A percentile compares a stretch with the other conserved stretches of the same genome.
phyloP scores from a whole-genome alignment of 2,797 vertebrate genomes.

The Pempheris klunzingeri region DNA sequence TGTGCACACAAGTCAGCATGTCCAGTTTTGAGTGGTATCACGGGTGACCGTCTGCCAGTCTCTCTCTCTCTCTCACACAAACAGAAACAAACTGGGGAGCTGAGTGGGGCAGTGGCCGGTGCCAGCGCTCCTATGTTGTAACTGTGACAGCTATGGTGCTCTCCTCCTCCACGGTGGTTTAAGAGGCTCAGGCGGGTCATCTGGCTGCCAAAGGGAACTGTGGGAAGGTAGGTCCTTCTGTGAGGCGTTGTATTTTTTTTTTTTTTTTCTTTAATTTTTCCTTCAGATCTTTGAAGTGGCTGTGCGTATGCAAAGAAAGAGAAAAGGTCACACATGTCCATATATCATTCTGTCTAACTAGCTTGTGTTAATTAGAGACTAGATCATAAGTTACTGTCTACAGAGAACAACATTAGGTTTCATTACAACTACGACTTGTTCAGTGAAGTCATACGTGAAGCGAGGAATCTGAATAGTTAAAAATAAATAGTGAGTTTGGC shows the following conservation, averaged over 20 bases:
- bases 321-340: constrained; percentile 2
- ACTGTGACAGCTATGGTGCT: constrained; percentile 53
- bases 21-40: constrained; percentile 71
- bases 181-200: constrained; percentile 52
- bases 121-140: constrained; percentile 48
- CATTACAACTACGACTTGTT: neutral
- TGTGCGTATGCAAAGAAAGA: constrained; percentile 33
- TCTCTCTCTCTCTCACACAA: constrained; percentile 26
- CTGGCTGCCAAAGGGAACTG: constrained; percentile 54
- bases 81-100: constrained; percentile 52
- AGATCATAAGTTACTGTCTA: neutral
- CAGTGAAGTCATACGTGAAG: neutral
- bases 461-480: neutral
- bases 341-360: neutral
- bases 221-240: constrained; percentile 54
- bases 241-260: constrained; percentile 26
- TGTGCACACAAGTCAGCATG: constrained; percentile 54
- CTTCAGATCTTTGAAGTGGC: constrained; percentile 55
- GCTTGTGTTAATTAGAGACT: neutral
- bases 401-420: constrained; percentile 18
- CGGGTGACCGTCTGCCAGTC: constrained; percentile 55
- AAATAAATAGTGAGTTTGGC: neutral
- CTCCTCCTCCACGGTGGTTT: constrained; percentile 45
- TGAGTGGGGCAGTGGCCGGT: constrained; percentile 59
- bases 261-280: constrained; percentile 40